Evolutionary conservation across 2,797 vertebrate genomes (phyloP).

Genomic region (Chelon labrosus): DNA sequence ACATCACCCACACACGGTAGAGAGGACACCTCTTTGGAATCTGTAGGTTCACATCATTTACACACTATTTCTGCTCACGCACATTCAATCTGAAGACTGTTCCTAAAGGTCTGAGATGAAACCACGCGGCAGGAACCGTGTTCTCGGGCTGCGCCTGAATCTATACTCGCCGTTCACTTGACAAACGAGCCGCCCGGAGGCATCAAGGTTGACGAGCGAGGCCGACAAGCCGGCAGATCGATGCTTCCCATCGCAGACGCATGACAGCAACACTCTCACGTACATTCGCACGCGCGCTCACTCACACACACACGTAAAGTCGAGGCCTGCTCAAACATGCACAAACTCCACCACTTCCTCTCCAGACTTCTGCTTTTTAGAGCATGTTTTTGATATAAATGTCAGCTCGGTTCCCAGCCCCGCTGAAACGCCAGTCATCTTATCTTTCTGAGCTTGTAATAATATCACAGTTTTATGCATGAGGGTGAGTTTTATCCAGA

Average conservation of each 20-base stretch:
- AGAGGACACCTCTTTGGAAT: constrained; percentile 28
- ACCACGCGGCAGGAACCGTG: background rate
- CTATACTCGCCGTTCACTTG: constrained; percentile 6
- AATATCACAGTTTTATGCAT: background rate
- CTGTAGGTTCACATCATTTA: constrained; percentile 24
- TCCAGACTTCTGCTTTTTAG: constrained; percentile 72
- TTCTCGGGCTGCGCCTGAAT: background rate
- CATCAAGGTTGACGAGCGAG: constrained; percentile 31
- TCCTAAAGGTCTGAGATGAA: constrained; percentile 5
- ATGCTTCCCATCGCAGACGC: constrained; percentile 34
- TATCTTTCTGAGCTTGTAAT: background rate
- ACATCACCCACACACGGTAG: constrained; percentile 62
- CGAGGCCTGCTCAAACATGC: constrained; percentile 39
- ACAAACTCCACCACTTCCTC: constrained; percentile 71
- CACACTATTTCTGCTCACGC: background rate
- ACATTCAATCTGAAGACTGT: background rate
- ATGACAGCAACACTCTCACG: constrained; percentile 31
- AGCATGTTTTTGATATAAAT: constrained; percentile 32
- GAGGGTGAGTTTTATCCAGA: background rate
- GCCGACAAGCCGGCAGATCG: constrained; percentile 14
- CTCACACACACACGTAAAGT: constrained; percentile 41
- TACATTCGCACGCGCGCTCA: constrained; percentile 22
- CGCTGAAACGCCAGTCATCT: background rate
- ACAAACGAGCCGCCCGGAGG: constrained; percentile 35
- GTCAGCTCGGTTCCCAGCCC: constrained; percentile 12